Percentiles rank a stretch among this genome's conserved stretches.
Evolutionary conservation across 2,888 invertebrate species (phyloP).

Genomic region (Hypercompe scribonia): DNA sequence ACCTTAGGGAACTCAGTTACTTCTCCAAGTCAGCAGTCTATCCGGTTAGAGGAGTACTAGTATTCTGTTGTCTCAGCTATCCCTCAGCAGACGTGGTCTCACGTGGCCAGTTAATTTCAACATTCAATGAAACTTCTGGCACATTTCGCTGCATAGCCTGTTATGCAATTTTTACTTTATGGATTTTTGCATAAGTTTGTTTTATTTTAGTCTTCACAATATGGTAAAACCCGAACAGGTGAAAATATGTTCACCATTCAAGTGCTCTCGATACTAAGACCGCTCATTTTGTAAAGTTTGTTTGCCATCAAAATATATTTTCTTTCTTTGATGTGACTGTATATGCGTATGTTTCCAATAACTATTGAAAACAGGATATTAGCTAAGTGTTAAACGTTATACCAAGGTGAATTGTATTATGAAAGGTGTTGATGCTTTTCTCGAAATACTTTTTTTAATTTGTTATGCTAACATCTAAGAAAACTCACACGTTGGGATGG

Average conservation of each 20-base stretch:
- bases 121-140: neutral
- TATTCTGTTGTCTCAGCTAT: too few species aligned
- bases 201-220: neutral
- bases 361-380: conserved; percentile 35
- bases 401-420: conserved; percentile 45
- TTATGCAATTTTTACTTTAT: too few species aligned
- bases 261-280: conserved; percentile 26
- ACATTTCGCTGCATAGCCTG: neutral
- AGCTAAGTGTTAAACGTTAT: conserved; percentile 22
- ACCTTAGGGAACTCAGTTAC: neutral
- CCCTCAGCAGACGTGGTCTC: too few species aligned
- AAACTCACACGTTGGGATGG: neutral
- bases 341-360: conserved; percentile 33
- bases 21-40: neutral
- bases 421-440: conserved; percentile 33
- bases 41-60: too few species aligned
- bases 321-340: conserved; percentile 29
- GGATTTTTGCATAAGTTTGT: neutral
- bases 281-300: conserved; percentile 21
- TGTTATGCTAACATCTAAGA: neutral
- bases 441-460: conserved; percentile 29
- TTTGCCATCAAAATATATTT: conserved; percentile 35
- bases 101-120: neutral
- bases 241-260: conserved; percentile 19
- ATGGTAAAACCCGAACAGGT: conserved; percentile 23